These are phyloP conservation scores for Apus apus DNA, from an alignment of 2,113 vertebrate genomes.

Conservation along the genomic window DNA sequence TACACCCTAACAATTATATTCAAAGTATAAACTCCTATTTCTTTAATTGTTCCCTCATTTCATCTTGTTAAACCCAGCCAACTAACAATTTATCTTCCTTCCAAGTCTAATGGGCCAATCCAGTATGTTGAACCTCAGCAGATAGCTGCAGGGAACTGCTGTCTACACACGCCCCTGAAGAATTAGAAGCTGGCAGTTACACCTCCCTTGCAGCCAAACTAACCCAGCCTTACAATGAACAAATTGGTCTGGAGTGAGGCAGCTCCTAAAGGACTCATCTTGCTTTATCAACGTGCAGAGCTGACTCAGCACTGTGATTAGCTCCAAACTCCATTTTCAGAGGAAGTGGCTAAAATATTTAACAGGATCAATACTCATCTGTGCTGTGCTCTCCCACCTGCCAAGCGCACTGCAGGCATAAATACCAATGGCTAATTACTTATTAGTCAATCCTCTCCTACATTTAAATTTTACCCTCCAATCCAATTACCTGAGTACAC, in stretches of 20 bases:
- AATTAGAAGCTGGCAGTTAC: background rate
- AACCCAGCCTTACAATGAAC: background rate
- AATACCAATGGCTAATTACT: background rate
- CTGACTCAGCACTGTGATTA: background rate
- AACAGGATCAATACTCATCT: background rate
- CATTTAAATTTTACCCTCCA: background rate
- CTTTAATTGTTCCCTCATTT: slow-evolving; percentile 30
- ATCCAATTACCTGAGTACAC: background rate
- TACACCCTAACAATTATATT: slow-evolving; percentile 38
- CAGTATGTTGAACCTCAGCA: background rate
- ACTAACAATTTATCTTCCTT: background rate
- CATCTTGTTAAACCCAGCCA: background rate
- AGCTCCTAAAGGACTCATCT: background rate
- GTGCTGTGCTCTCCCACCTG: background rate
- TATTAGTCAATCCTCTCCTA: background rate
- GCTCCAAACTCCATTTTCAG: background rate
- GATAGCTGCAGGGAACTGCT: background rate
- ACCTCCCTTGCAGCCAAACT: background rate
- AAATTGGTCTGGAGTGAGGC: background rate
- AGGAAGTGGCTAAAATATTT: background rate
- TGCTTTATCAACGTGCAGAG: fast-evolving
- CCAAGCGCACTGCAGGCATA: background rate
- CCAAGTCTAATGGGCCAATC: background rate
- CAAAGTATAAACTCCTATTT: background rate
- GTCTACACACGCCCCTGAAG: background rate